Evolutionary conservation across 2,113 vertebrate species (phyloP).

Genomic region (Chaetops frenatus): DNA sequence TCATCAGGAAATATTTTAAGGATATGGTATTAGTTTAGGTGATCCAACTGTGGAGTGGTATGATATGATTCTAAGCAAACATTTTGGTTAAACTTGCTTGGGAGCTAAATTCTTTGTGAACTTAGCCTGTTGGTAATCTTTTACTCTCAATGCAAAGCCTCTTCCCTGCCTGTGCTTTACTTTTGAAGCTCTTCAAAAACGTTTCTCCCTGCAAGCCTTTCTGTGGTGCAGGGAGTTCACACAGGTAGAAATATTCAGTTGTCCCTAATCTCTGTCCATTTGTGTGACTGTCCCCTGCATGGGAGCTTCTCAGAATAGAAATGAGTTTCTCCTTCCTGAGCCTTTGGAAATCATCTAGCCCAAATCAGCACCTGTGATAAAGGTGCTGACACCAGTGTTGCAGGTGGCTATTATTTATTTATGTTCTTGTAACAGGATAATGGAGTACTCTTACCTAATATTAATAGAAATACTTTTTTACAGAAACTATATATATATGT

Average conservation of each 20-base stretch:
- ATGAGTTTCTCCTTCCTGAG: neutral
- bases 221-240: neutral
- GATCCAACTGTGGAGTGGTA: neutral
- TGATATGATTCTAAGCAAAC: neutral
- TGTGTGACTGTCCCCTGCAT: accelerated
- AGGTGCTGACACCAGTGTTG: constrained; percentile 2
- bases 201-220: neutral
- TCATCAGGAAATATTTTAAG: neutral
- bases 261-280: neutral
- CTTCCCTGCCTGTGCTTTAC: neutral
- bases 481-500: neutral
- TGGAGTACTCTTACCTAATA: neutral
- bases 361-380: neutral
- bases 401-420: neutral
- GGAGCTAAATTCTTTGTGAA: neutral
- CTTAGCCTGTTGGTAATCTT: neutral
- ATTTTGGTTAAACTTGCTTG: neutral
- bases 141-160: neutral
- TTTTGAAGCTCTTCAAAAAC: neutral
- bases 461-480: neutral
- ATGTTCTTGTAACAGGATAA: neutral
- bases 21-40: neutral
- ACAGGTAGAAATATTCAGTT: neutral
- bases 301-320: neutral
- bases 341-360: neutral